Percentiles rank a stretch among this genome's conserved stretches.
phyloP scores from a whole-genome alignment of 1,140 invertebrate species.

The Cydia strobilella region DNA sequence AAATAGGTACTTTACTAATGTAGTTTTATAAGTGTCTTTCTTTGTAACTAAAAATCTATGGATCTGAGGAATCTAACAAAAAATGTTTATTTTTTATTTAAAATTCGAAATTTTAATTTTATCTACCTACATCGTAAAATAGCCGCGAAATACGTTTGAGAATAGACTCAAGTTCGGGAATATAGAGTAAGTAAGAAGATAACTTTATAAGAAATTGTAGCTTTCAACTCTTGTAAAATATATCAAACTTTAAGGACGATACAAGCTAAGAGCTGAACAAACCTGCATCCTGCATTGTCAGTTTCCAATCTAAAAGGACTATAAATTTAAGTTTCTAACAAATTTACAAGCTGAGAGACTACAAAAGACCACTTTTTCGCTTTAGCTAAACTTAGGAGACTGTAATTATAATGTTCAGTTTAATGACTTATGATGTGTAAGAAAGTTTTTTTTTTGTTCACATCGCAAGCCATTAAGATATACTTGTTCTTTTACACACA shows the following conservation, averaged over 20 bases:
- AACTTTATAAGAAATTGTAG: neutral
- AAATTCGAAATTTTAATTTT: too few relatives aligned
- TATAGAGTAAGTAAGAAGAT: neutral
- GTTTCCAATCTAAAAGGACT: neutral
- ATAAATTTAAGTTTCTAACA: neutral
- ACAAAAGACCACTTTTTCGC: slow-evolving; percentile 11
- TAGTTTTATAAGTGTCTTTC: too few relatives aligned
- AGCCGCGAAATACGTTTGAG: too few relatives aligned
- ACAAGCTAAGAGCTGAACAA: slow-evolving; percentile 6
- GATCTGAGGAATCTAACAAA: too few relatives aligned
- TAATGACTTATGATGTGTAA: slow-evolving; percentile 11
- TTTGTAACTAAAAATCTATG: too few relatives aligned
- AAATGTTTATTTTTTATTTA: too few relatives aligned
- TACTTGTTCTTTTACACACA: neutral
- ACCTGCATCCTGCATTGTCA: neutral
- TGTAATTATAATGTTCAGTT: slow-evolving; percentile 21
- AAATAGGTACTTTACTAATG: too few relatives aligned
- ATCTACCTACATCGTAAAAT: too few relatives aligned
- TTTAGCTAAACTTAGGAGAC: slow-evolving; percentile 4
- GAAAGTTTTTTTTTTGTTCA: neutral
- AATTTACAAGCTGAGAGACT: neutral
- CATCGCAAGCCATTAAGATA: neutral
- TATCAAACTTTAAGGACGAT: slow-evolving; percentile 6
- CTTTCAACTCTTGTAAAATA: neutral
- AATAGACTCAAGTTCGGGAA: too few relatives aligned